Evolutionary conservation across 35 echinoderm and acorn worm species (phyloP).

Genomic region (Ptychodera flava): DNA sequence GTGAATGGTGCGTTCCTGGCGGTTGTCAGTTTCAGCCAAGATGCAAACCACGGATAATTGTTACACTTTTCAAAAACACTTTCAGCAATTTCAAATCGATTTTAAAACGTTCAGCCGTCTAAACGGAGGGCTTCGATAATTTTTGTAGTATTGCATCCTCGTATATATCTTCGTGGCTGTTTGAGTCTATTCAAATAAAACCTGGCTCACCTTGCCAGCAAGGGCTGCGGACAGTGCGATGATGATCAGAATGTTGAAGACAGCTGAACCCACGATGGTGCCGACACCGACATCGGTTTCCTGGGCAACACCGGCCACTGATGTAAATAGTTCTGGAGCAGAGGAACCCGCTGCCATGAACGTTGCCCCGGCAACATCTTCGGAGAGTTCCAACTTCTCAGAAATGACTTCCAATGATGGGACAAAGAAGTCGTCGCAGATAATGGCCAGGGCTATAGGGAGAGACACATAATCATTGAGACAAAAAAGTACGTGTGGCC

Average conservation of each 20-base stretch:
- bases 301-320: constrained; percentile 69
- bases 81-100: too few relatives aligned
- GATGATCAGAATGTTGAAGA: constrained; percentile 98
- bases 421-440: constrained; percentile 99
- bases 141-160: too few relatives aligned
- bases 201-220: constrained; percentile 80
- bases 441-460: constrained; percentile 71
- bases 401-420: constrained; percentile 96
- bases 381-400: constrained; percentile 80
- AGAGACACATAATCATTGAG: too few relatives aligned
- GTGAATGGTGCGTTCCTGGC: too few relatives aligned
- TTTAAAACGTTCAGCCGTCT: too few relatives aligned
- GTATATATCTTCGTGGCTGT: too few relatives aligned
- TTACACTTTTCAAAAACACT: too few relatives aligned
- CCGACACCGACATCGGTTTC: constrained; percentile 93
- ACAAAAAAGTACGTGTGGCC: too few relatives aligned
- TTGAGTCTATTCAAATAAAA: too few relatives aligned
- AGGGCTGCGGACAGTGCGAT: constrained; percentile 88
- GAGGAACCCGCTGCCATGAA: constrained; percentile 98
- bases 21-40: too few relatives aligned
- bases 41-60: too few relatives aligned
- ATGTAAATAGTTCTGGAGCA: constrained; percentile 88
- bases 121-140: too few relatives aligned
- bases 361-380: constrained; percentile 95
- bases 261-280: constrained; percentile 92